Percentiles rank a stretch among this genome's conserved stretches.
These are phyloP conservation scores for Hippopotamyrus pictus DNA, from an alignment of 2,797 vertebrate genomes.

Conservation along the genomic window DNA sequence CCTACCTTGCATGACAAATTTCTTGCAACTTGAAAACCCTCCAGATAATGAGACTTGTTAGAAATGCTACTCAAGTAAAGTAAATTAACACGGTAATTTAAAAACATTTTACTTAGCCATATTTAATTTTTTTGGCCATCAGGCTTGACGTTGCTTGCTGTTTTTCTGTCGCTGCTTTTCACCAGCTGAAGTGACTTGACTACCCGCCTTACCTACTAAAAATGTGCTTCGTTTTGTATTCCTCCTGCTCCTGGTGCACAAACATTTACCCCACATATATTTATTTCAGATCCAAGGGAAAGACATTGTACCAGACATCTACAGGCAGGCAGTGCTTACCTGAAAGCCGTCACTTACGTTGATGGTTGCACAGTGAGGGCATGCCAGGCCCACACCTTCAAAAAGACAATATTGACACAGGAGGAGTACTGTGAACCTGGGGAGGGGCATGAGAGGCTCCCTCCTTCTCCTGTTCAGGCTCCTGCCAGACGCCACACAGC, in stretches of 20 bases:
- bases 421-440: constrained; percentile 37
- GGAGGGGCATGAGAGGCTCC: not conserved
- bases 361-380: not conserved
- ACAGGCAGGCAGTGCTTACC: not conserved
- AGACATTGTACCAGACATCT: not conserved
- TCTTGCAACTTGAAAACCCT: not conserved
- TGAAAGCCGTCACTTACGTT: not conserved
- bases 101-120: not conserved
- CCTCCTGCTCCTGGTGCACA: not conserved
- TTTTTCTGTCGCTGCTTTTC: not conserved
- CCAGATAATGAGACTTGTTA: not conserved
- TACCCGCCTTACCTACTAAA: not conserved
- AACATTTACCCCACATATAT: not conserved
- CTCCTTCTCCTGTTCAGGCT: not conserved
- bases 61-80: not conserved
- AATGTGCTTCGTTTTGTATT: not conserved
- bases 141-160: not conserved
- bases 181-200: not conserved
- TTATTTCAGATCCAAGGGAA: not conserved
- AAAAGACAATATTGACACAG: constrained; percentile 58
- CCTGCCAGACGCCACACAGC: not conserved
- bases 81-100: not conserved
- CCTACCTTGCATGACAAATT: not conserved
- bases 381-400: constrained; percentile 39
- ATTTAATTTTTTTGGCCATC: not conserved